Conservation (phyloP, 2,113 vertebrate genomes). For the Elachura formosa region DNA sequence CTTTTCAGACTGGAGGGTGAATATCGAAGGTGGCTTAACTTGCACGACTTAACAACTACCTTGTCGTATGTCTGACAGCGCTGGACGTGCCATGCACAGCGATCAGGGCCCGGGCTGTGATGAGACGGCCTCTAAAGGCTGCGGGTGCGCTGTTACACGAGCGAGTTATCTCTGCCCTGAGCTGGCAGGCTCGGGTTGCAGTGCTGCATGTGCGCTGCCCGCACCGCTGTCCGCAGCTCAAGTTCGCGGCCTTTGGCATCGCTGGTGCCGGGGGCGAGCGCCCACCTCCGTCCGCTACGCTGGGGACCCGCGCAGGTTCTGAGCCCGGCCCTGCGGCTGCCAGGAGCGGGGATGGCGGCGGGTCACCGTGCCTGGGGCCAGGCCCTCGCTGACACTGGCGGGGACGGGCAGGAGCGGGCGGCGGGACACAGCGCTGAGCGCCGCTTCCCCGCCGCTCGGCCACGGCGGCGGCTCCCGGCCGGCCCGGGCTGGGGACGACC, state of each 20-base stretch:
- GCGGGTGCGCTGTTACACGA: rapidly evolving
- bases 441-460: neutral
- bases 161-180: neutral
- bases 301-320: neutral
- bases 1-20: neutral
- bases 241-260: neutral
- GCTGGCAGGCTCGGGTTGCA: neutral
- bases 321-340: neutral
- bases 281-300: neutral
- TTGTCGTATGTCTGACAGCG: rapidly evolving
- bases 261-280: neutral
- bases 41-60: rapidly evolving
- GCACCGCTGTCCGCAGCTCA: neutral
- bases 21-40: neutral
- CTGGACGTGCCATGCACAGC: neutral
- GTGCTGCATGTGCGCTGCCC: neutral
- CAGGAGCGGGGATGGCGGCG: neutral
- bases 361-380: neutral
- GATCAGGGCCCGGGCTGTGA: neutral
- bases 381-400: neutral
- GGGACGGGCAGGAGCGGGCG: neutral
- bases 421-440: neutral
- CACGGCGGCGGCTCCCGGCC: neutral
- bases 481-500: neutral
- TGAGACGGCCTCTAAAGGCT: neutral